Conservation (phyloP, 1,140 invertebrate species). For the Drosophila kohkoa region DNA sequence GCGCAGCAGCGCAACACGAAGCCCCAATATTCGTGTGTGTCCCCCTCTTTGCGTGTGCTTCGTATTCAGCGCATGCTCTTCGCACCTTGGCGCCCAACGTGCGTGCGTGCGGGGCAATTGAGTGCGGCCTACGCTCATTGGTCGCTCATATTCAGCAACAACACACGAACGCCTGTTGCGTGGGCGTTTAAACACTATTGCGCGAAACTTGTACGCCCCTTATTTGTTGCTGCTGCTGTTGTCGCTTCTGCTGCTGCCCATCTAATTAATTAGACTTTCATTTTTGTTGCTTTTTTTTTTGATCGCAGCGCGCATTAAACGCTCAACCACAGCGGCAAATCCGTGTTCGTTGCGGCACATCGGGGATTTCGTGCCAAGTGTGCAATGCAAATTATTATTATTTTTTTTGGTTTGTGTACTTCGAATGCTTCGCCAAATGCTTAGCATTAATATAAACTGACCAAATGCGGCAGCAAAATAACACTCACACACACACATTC, state of each 20-base stretch:
- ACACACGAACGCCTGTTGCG: background rate
- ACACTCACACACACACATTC: background rate
- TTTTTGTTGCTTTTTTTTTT: conserved; percentile 18
- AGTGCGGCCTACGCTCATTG: conserved; percentile 26
- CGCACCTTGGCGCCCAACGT: conserved; percentile 42
- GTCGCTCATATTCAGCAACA: conserved; percentile 49
- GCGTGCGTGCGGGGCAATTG: conserved; percentile 11
- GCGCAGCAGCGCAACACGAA: conserved; percentile 3
- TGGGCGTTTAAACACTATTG: background rate
- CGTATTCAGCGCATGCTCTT: conserved; percentile 66
- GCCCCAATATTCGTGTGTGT: too few relatives aligned
- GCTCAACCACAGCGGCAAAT: conserved; percentile 28
- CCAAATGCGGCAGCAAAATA: background rate
- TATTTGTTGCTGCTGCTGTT: too few relatives aligned
- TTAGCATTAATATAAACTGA: conserved; percentile 25
- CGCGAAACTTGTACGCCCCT: too few relatives aligned
- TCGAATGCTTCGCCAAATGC: conserved; percentile 21
- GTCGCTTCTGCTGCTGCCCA: conserved; percentile 12
- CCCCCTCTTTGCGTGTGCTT: background rate
- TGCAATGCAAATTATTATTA: background rate
- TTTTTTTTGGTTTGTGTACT: background rate
- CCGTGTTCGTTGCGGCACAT: conserved; percentile 5
- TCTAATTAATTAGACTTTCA: conserved; percentile 46
- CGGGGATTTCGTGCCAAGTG: conserved; percentile 3
- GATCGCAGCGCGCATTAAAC: conserved; percentile 36